Base-by-base conservation (phyloP, 2,113 vertebrate genomes). In the Podocnemis expansa region DNA sequence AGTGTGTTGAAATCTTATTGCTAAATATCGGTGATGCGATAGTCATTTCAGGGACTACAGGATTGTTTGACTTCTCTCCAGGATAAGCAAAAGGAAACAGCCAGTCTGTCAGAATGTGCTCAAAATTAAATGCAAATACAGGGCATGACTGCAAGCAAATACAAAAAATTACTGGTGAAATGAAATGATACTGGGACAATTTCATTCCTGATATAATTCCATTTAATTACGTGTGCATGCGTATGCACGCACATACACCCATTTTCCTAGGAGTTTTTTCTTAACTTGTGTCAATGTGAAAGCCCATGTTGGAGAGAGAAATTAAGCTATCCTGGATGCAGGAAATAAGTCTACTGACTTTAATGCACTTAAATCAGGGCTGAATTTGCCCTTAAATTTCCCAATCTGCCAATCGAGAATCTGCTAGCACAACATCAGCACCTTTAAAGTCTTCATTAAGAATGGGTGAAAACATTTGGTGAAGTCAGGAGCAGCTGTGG, bases 381-480 rank as follows among this genome's bases (percentile, higher is more conserved):
- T 38, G 49, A 81, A 95, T 91, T n/a, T n/a, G 54, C 85, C 80
- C 79, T 93, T 94, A 94, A 91, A 90, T 94, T 95, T 95, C 92
- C 82, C 80, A 89, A 47, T 78, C n/a, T 87, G 87, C 88, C 0
- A 9, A 52, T 52, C 38, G 58, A 75, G 43, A 76, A 82, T 54
- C 16, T 6, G 1, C 78, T 91, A 92, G 80, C 9, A 27, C 22
- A 12, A 76, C 81, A 94, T 96, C 93, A 94, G 93, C 93, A 82
- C 88, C 90, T 89, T 87, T 97, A 96, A 96, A 95, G 82, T 85
- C 87, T 93, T 88, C 89, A 86, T 80, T 90, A 94, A 95, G 87
- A 91, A 56, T 1, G 21, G 82, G 52, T 43, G 84, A 82, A 93
- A 94, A 58, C 54, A 54, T 73, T 85, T 83, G 70, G 84, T 88